phyloP scores from a whole-genome alignment of 2,888 invertebrate species.

The Hirtodrosophila alboralis region DNA sequence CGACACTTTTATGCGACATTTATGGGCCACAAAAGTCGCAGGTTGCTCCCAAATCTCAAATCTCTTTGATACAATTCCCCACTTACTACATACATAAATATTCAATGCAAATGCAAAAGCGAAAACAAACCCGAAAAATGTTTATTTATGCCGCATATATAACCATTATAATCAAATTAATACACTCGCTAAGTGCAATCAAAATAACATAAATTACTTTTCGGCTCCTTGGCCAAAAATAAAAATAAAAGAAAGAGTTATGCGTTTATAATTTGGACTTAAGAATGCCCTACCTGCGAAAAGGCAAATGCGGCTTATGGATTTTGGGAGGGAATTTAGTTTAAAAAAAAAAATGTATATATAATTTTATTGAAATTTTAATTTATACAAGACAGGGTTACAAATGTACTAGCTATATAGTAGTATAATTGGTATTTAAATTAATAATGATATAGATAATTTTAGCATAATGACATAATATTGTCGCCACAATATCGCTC shows the following conservation, averaged over 20 bases:
- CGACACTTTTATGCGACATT: slow-evolving; percentile 64
- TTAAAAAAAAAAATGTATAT: too few relatives aligned
- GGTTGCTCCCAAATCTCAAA: slow-evolving; percentile 15
- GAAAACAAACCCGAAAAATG: slow-evolving; percentile 24
- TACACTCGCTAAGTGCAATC: slow-evolving; percentile 76
- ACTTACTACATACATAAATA: slow-evolving; percentile 44
- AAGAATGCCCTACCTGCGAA: slow-evolving; percentile 40
- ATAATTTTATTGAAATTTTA: too few relatives aligned
- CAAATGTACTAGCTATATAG: too few relatives aligned
- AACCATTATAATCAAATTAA: slow-evolving; percentile 78
- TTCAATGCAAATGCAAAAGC: slow-evolving; percentile 36
- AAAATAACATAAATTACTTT: slow-evolving; percentile 71
- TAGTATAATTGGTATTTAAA: too few relatives aligned
- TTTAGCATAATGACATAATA: too few relatives aligned
- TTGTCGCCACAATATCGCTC: too few relatives aligned
- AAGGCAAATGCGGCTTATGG: background rate
- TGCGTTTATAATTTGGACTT: slow-evolving; percentile 59
- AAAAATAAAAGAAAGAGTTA: slow-evolving; percentile 63
- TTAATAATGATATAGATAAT: too few relatives aligned
- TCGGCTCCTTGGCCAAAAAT: slow-evolving; percentile 19
- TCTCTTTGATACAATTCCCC: slow-evolving; percentile 18
- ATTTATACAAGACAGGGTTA: too few relatives aligned
- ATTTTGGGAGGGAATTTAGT: background rate
- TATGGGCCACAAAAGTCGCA: slow-evolving; percentile 46
- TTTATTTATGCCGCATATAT: slow-evolving; percentile 72